Conservation (phyloP, 53 echinoderm and acorn worm genomes). For the Paracentrotus lividus region DNA sequence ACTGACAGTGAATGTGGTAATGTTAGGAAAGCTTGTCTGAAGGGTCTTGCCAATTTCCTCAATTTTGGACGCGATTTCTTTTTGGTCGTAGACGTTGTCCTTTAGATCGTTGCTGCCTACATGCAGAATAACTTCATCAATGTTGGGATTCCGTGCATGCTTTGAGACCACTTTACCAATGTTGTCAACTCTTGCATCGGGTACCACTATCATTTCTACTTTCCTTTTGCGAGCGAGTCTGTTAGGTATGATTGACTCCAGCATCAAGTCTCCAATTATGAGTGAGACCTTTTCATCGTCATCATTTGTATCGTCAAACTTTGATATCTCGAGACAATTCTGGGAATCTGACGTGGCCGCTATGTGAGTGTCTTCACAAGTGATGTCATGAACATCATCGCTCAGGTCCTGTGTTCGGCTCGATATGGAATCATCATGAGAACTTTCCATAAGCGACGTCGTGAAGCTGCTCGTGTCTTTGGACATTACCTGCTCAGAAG, state of each 20-base stretch:
- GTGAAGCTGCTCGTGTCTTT: neutral
- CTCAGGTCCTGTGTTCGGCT: neutral
- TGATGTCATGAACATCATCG: neutral
- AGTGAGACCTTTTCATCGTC: neutral
- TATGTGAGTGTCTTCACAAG: neutral
- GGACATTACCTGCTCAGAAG: neutral
- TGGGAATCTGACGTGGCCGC: neutral
- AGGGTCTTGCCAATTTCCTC: neutral
- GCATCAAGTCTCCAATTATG: neutral
- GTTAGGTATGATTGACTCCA: neutral
- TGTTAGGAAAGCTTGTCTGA: neutral
- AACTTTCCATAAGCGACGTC: neutral
- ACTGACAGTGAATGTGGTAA: neutral
- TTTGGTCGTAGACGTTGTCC: neutral
- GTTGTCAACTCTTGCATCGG: neutral
- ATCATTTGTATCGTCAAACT: neutral
- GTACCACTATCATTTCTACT: neutral
- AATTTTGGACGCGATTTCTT: neutral
- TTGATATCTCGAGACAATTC: neutral
- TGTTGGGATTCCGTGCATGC: neutral
- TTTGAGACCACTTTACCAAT: neutral
- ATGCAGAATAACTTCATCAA: slow-evolving; percentile 14
- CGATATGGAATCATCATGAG: neutral
- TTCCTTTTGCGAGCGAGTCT: neutral
- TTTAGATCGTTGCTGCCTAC: slow-evolving; percentile 5